Evolutionary conservation across 2,113 vertebrate species (phyloP), one percentile per base, ranked within the genome.

Genomic region (Chloropsis hardwickii): DNA sequence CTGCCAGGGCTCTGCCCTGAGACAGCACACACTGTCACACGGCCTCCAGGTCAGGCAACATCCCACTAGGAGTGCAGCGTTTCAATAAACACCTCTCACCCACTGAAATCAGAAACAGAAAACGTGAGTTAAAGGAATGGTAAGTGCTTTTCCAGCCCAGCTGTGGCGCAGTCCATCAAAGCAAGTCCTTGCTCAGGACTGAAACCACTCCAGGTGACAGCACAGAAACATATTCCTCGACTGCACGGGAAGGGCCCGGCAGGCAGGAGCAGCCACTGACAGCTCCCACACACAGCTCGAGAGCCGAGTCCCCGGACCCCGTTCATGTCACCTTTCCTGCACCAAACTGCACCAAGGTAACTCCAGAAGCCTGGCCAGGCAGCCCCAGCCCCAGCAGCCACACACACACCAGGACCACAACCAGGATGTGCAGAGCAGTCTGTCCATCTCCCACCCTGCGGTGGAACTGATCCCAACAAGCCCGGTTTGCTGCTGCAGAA

Each of bases 11-110:
- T 1, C 47, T 1, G 6, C 22, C 28, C 1, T 2, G 45, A 2
- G 40, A 31, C 53, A 73, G 62, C 2, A 4, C 40, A 3, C 4
- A 2, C 25, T 1, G 0, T 0, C 2, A 21, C 50, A 1, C 31
- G 3, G 2, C 20, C 58, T 8, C 2, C 1, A 18, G n/a, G 14
- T 3, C 57, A 12, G 47, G 27, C 48, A 50, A 13, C 29, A 8
- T 0, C 4, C 5, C 6, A 18, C 45, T 11, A 0, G 12, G 7
- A 56, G 6, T 0, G 1, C 4, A 3, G 16, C 0, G 3, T 31
- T 78, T 8, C 4, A 61, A 21, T 51, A 22, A 48, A 17, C 0
- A 19, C 1, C 0, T 4, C 70, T 31, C 50, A 20, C 51, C 33
- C 50, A 22, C 33, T 19, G 40, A 67, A 53, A 72, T 15, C 12